Evolutionary conservation across 1,140 invertebrate genomes (phyloP), one percentile per base, ranked within the genome.

Genomic region (Steinernema feltiae): DNA sequence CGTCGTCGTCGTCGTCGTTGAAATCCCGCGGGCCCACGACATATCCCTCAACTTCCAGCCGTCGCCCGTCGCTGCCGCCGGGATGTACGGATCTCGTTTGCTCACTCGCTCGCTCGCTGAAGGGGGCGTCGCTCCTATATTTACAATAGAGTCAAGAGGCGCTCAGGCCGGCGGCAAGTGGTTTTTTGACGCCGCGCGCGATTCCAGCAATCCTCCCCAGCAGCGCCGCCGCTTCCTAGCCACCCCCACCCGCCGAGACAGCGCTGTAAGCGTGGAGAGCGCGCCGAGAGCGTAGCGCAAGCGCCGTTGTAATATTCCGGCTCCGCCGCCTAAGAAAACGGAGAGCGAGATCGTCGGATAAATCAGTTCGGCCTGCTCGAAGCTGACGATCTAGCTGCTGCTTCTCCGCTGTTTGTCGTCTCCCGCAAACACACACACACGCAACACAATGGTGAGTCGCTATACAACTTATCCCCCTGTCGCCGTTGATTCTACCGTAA

Each of bases 91-190:
- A 46, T 46, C n/a, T 46, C 41, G 41, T 46, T n/a, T n/a, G n/a
- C 24, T 63, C 53, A 3, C 24, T 41, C 35, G 35, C 35, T 18
- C 24, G 53, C 53, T 27, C 53, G 53, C 53, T 63, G 12, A 63
- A 63, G 53, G 53, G 53, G 53, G 53, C 53, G 53, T 63, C 53
- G n/a, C 53, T 63, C 53, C 53, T 63, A 63, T 63, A 63, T 63
- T 63, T 63, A 63, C 53, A 63, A 63, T 63, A 63, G n/a, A 7
- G 53, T 63, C 53, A 63, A 63, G 53, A 63, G 53, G 53, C 24
- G 53, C 53, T 21, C 24, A 27, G 7, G 7, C 7, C 53, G 53
- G 53, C 53, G 53, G 53, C 53, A 63, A 63, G 53, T 63, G 53
- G 53, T 63, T 63, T 63, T 63, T 63, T 63, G 53, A 63, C 53